Percentiles rank a stretch among this genome's conserved stretches.
Conservation (phyloP, 2,888 invertebrate genomes). For the Chesias legatella region DNA sequence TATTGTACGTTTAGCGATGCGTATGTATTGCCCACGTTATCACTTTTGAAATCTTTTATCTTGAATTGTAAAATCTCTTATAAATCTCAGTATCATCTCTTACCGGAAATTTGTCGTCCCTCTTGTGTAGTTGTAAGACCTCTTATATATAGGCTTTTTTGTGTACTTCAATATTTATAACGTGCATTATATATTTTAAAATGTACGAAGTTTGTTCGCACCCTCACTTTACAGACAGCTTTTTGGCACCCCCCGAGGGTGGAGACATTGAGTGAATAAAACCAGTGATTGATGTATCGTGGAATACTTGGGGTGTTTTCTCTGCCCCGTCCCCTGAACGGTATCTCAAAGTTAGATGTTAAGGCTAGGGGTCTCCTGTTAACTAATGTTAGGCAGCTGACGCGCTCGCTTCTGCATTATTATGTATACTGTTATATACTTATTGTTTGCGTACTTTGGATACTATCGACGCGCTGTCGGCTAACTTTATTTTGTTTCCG, state of each 20-base stretch:
- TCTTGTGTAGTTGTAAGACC: slow-evolving; percentile 31
- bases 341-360: slow-evolving; percentile 63
- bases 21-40: too few relatives aligned
- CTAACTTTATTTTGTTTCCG: slow-evolving; percentile 40
- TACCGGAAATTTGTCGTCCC: slow-evolving; percentile 28
- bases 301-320: slow-evolving; percentile 4
- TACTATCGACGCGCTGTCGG: slow-evolving; percentile 39
- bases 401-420: slow-evolving; percentile 65
- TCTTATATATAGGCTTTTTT: slow-evolving; percentile 29
- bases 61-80: slow-evolving; percentile 3
- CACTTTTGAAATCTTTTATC: too few relatives aligned
- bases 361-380: slow-evolving; percentile 75
- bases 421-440: slow-evolving; percentile 13
- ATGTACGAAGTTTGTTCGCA: slow-evolving; percentile 29
- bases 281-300: slow-evolving; percentile 5
- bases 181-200: slow-evolving; percentile 25
- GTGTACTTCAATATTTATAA: slow-evolving; percentile 22
- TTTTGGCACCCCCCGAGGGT: slow-evolving; percentile 8
- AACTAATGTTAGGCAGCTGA: slow-evolving; percentile 74
- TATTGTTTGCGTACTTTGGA: slow-evolving; percentile 17
- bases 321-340: slow-evolving; percentile 30
- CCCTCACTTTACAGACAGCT: slow-evolving; percentile 22
- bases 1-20: background rate
- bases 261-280: slow-evolving; percentile 9
- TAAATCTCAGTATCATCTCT: slow-evolving; percentile 24